Evolutionary conservation across 2,113 vertebrate genomes (phyloP).

Genomic region (Vulpes ferrilata): DNA sequence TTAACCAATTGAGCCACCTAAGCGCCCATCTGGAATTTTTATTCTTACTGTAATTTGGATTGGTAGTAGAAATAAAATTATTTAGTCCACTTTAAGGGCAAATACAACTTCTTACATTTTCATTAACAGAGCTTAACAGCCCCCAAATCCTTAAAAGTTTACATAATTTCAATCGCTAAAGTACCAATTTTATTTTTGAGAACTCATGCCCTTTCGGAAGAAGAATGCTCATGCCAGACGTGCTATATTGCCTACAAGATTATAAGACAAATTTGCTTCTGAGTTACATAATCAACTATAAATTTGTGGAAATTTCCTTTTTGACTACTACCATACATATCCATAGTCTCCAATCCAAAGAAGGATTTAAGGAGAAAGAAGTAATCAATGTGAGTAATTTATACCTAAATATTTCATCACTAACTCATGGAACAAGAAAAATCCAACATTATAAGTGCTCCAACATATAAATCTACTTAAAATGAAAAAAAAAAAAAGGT

Average conservation of each 20-base stretch:
- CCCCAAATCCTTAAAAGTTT: conserved; percentile 11
- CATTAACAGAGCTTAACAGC: neutral
- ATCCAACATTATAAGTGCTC: neutral
- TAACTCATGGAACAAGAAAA: neutral
- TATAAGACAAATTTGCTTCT: neutral
- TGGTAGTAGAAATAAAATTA: conserved; percentile 33
- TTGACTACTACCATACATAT: neutral
- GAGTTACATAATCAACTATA: neutral
- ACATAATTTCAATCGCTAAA: neutral
- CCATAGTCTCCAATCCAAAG: neutral
- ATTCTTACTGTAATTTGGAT: neutral
- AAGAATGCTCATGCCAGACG: neutral
- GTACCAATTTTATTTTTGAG: conserved; percentile 25
- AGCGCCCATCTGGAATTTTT: neutral
- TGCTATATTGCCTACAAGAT: neutral
- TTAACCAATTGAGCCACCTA: neutral
- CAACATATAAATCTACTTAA: neutral
- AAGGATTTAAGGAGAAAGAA: neutral
- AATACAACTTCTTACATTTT: neutral
- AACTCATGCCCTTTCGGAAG: neutral
- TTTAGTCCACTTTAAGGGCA: neutral
- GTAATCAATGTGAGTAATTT: neutral
- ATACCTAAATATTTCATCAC: conserved; percentile 27
- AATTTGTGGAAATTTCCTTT: neutral
- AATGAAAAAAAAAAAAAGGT: neutral